phyloP scores from a whole-genome alignment of 2,113 vertebrate species.

The Uria lomvia region DNA sequence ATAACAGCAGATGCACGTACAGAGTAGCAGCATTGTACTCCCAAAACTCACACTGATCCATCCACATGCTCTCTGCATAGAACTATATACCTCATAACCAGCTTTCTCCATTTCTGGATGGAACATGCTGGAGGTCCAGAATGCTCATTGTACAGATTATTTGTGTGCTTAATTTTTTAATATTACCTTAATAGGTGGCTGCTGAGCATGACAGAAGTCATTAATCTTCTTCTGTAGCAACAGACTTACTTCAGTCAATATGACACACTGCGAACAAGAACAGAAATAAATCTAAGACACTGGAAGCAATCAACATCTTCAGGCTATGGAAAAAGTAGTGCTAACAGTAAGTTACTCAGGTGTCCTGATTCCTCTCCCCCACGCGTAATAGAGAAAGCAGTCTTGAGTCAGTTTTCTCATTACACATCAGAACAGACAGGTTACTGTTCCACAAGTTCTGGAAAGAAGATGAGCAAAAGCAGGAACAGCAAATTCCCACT shows the following conservation, averaged over 20 bases:
- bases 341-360: neutral
- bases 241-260: conserved; percentile 88
- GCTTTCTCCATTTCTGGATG: neutral
- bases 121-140: neutral
- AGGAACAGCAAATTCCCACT: neutral
- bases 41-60: neutral
- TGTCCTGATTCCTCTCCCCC: neutral
- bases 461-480: neutral
- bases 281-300: conserved; percentile 8
- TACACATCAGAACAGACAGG: neutral
- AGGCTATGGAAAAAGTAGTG: neutral
- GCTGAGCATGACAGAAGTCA: conserved; percentile 87
- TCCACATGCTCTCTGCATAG: neutral
- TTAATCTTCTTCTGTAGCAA: conserved; percentile 88
- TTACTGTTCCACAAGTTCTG: neutral
- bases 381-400: neutral
- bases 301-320: neutral
- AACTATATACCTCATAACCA: neutral
- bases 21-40: neutral
- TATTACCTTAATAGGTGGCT: conserved; percentile 90
- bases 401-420: neutral
- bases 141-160: neutral
- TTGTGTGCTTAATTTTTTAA: neutral
- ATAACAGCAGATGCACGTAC: neutral
- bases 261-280: conserved; percentile 84